Percentiles rank a stretch among this genome's conserved stretches.
Conservation (phyloP, 2,888 invertebrate genomes). For the Cephalotes varians region DNA sequence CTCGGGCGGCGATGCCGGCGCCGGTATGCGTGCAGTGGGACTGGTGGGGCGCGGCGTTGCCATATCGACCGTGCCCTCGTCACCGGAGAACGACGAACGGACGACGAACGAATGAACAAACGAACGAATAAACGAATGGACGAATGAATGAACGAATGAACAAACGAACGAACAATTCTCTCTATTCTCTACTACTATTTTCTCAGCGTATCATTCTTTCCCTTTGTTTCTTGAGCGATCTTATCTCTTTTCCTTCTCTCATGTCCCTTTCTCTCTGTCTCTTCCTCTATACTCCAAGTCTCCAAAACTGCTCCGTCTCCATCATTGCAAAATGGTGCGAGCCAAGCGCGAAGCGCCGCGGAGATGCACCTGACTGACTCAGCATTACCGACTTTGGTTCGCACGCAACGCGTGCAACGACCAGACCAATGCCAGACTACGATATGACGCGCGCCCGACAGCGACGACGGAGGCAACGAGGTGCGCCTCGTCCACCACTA, state of each 20-base stretch:
- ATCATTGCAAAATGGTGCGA: not conserved
- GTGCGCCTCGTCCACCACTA: slow-evolving; percentile 36
- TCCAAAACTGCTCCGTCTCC: not conserved
- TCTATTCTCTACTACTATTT: slow-evolving; percentile 28
- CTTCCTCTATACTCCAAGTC: not conserved
- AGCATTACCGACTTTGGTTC: slow-evolving; percentile 71
- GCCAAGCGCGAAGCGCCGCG: slow-evolving; percentile 63
- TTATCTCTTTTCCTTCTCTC: slow-evolving; percentile 37
- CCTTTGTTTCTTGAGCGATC: slow-evolving; percentile 53
- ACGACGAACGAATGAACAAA: slow-evolving; percentile 47
- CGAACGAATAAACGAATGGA: slow-evolving; percentile 16
- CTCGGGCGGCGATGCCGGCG: slow-evolving; percentile 66
- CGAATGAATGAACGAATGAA: not conserved
- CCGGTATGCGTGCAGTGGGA: slow-evolving; percentile 79
- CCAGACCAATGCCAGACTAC: slow-evolving; percentile 76
- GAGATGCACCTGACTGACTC: slow-evolving; percentile 78
- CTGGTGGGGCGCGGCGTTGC: slow-evolving; percentile 83
- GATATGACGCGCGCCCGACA: slow-evolving; percentile 65
- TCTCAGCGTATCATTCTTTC: slow-evolving; percentile 29
- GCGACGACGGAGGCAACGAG: slow-evolving; percentile 8
- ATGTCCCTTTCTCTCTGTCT: not conserved
- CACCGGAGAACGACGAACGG: slow-evolving; percentile 66
- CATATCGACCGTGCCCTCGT: slow-evolving; percentile 84
- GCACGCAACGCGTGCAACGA: slow-evolving; percentile 63
- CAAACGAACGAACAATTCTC: slow-evolving; percentile 40